Base-by-base conservation (phyloP, 2,888 invertebrate species). In the Cheilosia vulpina region DNA sequence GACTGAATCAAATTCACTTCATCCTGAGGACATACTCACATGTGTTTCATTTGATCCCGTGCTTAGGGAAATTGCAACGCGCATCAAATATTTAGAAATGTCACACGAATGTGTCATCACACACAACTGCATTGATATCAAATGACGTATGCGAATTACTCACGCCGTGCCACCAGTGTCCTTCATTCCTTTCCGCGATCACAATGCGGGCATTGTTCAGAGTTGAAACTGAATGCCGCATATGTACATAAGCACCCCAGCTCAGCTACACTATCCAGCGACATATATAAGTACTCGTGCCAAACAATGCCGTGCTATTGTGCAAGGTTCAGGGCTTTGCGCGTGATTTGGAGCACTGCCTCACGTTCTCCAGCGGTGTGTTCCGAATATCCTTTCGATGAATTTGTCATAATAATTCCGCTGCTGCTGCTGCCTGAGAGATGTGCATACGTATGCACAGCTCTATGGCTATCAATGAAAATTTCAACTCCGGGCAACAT, bases 111-210 rank as follows among this genome's bases (percentile, higher is more conserved):
- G 53, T 31, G 62, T 31, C 53, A 43, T 17, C 41, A 17, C 6
- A 27, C 41, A 55, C 24, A 17, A 27, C 17, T 68, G 66, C 55
- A 24, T 27, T 43, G 69, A 27, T 55, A 38, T 65, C 50, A 15
- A 21, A 52, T 65, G 65, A 65, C 34, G n/a, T n/a, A n/a, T n/a
- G n/a, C n/a, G 52, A 52, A 65, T 65, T 52, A 38, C 38, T 47
- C 31, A 19, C 31, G 34, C 21, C 27, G 15, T n/a, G 15, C 13
- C 11, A 11, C 6, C 19, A 27, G 50, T 50, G 63, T 63, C 65
- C 65, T 65, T 65, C 38, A 38, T 24, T 24, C 21, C 4, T 7
- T 31, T 21, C 21, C 21, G 11, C 47, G 21, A 15, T 38, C 34
- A 34, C 50, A 52, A 34, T 52, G 31, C 43, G 21, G 19, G 13